Conservation (phyloP, 2,113 vertebrate species). For the Cathartes aura region DNA sequence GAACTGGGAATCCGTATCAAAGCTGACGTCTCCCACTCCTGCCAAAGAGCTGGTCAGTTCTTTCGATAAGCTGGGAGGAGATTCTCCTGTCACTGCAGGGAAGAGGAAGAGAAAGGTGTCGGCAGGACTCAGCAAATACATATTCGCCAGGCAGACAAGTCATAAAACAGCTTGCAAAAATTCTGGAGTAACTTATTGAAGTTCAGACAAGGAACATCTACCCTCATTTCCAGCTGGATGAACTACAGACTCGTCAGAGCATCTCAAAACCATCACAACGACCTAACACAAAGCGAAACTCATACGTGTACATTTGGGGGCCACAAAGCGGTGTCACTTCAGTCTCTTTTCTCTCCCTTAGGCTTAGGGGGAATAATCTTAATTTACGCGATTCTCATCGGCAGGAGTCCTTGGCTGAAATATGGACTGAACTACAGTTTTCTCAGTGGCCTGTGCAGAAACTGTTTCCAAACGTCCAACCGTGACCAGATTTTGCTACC, state of each 20-base stretch:
- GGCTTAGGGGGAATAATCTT: neutral
- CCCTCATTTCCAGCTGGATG: neutral
- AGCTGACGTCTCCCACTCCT: constrained; percentile 92
- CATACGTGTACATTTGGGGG: fast-evolving
- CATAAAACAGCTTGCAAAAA: neutral
- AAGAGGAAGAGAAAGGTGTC: neutral
- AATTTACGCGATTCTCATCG: fast-evolving
- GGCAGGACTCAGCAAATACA: fast-evolving
- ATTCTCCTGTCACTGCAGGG: constrained; percentile 92
- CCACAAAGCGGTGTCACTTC: fast-evolving
- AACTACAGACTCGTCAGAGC: neutral
- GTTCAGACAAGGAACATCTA: fast-evolving
- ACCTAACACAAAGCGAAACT: neutral
- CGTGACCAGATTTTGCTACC: neutral
- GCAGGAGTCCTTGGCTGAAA: neutral
- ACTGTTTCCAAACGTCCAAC: neutral
- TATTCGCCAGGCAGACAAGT: fast-evolving
- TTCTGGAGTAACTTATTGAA: fast-evolving
- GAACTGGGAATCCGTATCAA: constrained; percentile 95
- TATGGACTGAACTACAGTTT: fast-evolving
- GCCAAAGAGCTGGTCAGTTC: constrained; percentile 94
- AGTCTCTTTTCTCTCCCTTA: neutral
- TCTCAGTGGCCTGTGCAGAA: neutral
- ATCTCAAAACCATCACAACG: fast-evolving
- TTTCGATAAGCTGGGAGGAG: constrained; percentile 96